Evolutionary conservation across 2,888 invertebrate species (phyloP).

Genomic region (Leptopilina syphax): DNA sequence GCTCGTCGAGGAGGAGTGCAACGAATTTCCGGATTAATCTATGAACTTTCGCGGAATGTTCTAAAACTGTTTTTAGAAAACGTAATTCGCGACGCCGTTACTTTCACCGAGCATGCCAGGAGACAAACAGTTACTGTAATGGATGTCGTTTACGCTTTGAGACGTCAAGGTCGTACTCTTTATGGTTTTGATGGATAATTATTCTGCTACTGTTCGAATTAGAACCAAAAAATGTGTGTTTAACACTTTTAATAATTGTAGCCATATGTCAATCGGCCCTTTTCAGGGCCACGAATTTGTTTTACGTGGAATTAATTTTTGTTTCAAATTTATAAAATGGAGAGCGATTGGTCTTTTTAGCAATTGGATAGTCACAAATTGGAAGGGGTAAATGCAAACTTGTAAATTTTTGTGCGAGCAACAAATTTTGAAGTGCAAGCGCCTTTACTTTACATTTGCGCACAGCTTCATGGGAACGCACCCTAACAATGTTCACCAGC

Average conservation of each 20-base stretch:
- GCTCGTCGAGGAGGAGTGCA: conserved; percentile 3
- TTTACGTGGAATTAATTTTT: background rate
- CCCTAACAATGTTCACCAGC: too few species aligned
- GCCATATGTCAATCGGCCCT: background rate
- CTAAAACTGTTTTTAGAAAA: conserved; percentile 45
- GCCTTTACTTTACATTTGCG: too few species aligned
- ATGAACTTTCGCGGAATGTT: conserved; percentile 42
- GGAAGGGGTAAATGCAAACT: too few species aligned
- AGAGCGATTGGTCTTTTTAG: too few species aligned
- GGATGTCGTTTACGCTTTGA: background rate
- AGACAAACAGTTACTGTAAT: background rate
- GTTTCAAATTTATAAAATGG: too few species aligned
- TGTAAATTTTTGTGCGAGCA: too few species aligned
- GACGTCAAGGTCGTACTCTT: background rate
- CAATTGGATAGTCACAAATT: too few species aligned
- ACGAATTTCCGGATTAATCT: background rate
- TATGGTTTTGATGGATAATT: background rate
- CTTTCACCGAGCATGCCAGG: background rate
- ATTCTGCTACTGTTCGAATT: too few species aligned
- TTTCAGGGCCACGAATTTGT: background rate
- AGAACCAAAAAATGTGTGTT: too few species aligned
- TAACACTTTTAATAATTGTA: background rate
- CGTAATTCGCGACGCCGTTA: conserved; percentile 16
- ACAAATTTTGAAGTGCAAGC: too few species aligned
- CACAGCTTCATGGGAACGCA: too few species aligned